These are phyloP conservation scores for Rhyacichthys aspro DNA, from an alignment of 2,797 vertebrate species.

Conservation along the genomic window DNA sequence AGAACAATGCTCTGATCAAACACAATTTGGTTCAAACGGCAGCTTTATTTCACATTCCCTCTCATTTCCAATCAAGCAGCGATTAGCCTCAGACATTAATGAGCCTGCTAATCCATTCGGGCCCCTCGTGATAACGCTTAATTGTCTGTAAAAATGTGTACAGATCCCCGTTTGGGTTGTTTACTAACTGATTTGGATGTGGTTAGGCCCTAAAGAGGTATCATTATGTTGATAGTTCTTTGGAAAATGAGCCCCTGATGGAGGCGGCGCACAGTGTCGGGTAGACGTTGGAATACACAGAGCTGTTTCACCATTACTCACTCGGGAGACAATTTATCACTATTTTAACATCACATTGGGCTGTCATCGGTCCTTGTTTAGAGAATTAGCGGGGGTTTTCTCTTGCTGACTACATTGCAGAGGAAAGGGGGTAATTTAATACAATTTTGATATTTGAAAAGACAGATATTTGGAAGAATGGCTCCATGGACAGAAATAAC, in stretches of 20 bases:
- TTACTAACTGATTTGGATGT: constrained; percentile 85
- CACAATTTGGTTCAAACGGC: constrained; percentile 79
- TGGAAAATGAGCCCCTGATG: constrained; percentile 81
- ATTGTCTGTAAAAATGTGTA: constrained; percentile 86
- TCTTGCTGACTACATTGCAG: constrained; percentile 32
- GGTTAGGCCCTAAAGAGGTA: constrained; percentile 82
- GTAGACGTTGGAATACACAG: constrained; percentile 66
- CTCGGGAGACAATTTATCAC: constrained; percentile 57
- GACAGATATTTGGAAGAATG: constrained; percentile 23
- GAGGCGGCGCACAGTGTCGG: constrained; percentile 66
- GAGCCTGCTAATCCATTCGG: constrained; percentile 81
- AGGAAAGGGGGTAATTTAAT: constrained; percentile 32
- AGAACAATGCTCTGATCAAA: constrained; percentile 73
- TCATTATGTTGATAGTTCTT: constrained; percentile 81
- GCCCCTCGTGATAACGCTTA: constrained; percentile 81
- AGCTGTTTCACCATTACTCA: constrained; percentile 52
- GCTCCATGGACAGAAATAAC: no score
- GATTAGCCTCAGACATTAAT: constrained; percentile 84
- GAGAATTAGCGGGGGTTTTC: constrained; percentile 44
- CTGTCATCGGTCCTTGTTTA: constrained; percentile 50
- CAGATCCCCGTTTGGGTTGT: constrained; percentile 83
- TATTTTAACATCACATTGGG: constrained; percentile 56
- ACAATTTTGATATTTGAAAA: constrained; percentile 37
- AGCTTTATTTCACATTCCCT: constrained; percentile 76
- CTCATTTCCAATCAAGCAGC: constrained; percentile 82